Conservation (phyloP, 2,113 vertebrate species). For the Carollia perspicillata region DNA sequence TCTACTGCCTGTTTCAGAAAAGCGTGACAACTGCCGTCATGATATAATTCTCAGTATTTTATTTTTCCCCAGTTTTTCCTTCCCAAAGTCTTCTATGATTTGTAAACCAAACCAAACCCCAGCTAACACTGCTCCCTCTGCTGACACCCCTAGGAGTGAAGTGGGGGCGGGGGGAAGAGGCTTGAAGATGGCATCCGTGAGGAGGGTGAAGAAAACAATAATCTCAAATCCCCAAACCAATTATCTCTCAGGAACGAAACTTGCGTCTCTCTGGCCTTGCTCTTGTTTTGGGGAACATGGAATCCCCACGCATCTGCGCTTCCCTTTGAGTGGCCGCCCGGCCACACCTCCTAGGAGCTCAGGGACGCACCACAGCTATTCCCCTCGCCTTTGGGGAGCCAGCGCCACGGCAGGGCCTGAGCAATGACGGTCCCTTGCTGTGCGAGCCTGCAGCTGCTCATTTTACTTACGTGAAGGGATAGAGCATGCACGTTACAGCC, state of each 20-base stretch:
- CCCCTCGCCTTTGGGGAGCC: neutral
- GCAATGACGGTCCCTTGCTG: neutral
- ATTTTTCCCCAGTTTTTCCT: neutral
- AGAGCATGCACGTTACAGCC: neutral
- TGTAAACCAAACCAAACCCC: neutral
- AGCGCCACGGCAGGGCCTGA: neutral
- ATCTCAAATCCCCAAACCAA: neutral
- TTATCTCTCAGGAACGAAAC: neutral
- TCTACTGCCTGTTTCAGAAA: neutral
- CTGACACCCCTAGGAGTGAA: neutral
- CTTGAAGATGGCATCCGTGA: neutral
- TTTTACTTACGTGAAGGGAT: neutral
- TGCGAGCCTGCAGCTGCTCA: neutral
- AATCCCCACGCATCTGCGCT: neutral
- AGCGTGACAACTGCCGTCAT: neutral
- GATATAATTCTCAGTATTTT: neutral
- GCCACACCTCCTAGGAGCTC: neutral
- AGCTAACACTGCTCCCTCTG: neutral
- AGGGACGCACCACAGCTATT: no score
- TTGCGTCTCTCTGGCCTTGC: neutral
- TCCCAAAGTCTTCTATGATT: neutral
- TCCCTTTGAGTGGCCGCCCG: neutral
- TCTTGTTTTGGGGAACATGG: neutral
- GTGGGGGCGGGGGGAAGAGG: neutral
- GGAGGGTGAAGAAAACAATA: neutral